Percentiles rank a stretch among this genome's conserved stretches.
These are phyloP conservation scores for Oryzias sinensis DNA, from an alignment of 2,797 vertebrate genomes.

Conservation along the genomic window DNA sequence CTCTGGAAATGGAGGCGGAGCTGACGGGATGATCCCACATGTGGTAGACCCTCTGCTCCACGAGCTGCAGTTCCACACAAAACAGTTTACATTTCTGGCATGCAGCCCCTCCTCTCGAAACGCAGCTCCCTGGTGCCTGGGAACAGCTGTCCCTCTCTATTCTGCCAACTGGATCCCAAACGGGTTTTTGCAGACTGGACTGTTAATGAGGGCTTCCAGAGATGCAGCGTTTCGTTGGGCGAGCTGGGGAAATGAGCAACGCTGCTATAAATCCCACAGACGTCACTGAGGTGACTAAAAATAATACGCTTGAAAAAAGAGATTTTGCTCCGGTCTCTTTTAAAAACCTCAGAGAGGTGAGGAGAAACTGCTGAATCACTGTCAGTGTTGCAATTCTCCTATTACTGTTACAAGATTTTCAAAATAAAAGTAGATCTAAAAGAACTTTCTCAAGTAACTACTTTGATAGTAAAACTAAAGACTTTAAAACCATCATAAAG, in stretches of 20 bases:
- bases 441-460: too few species aligned
- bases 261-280: slow-evolving; percentile 16
- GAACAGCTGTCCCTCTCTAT: slow-evolving; percentile 53
- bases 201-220: slow-evolving; percentile 36
- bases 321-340: slow-evolving; percentile 1
- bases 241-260: slow-evolving; percentile 1
- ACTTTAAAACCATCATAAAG: too few species aligned
- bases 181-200: slow-evolving; percentile 17
- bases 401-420: too few species aligned
- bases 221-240: slow-evolving; percentile 5
- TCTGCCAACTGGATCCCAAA: slow-evolving; percentile 37
- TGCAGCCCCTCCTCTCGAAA: slow-evolving; percentile 32
- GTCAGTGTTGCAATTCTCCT: not conserved
- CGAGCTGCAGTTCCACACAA: slow-evolving; percentile 50
- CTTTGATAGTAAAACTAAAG: too few species aligned
- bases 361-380: slow-evolving; percentile 8
- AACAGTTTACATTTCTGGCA: slow-evolving; percentile 41
- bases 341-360: not conserved
- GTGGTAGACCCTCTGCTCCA: slow-evolving; percentile 71
- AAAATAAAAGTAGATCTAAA: too few species aligned
- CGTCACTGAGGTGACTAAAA: slow-evolving; percentile 15
- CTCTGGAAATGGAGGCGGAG: slow-evolving; percentile 71
- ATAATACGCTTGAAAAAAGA: not conserved
- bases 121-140: slow-evolving; percentile 21
- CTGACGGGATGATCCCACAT: slow-evolving; percentile 79